Conservation (phyloP, 2,888 invertebrate species). For the Drosophila niveifrons region DNA sequence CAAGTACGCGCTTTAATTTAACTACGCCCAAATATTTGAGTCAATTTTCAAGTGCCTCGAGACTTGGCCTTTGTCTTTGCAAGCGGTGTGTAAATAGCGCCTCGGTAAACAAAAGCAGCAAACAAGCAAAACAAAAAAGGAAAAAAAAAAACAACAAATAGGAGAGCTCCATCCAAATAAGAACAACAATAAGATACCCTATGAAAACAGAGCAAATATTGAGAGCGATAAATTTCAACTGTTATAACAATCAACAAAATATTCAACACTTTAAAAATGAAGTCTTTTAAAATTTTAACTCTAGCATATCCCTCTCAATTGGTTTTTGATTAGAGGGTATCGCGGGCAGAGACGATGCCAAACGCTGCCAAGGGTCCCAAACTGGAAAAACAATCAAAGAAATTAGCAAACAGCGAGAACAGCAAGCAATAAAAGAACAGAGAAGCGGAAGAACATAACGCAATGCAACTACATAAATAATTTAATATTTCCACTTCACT, state of each 20-base stretch:
- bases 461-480: slow-evolving; percentile 82
- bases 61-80: slow-evolving; percentile 79
- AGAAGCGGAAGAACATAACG: slow-evolving; percentile 65
- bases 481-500: slow-evolving; percentile 83
- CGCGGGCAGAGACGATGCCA: slow-evolving; percentile 9
- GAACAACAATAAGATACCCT: background rate
- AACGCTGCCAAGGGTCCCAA: slow-evolving; percentile 34
- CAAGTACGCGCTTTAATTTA: slow-evolving; percentile 61
- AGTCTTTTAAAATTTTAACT: too few species aligned
- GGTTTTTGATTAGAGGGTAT: background rate
- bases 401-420: slow-evolving; percentile 79
- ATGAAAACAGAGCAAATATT: slow-evolving; percentile 2
- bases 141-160: background rate
- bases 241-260: too few species aligned
- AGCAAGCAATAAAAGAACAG: slow-evolving; percentile 50
- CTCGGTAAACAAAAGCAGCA: slow-evolving; percentile 69
- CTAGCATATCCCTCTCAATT: background rate
- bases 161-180: background rate
- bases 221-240: too few species aligned
- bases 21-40: slow-evolving; percentile 77
- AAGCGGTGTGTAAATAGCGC: slow-evolving; percentile 73
- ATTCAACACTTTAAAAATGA: too few species aligned
- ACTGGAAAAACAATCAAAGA: slow-evolving; percentile 79
- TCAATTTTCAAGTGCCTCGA: slow-evolving; percentile 76
- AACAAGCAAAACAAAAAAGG: slow-evolving; percentile 43